Evolutionary conservation across 2,113 vertebrate species (phyloP), one percentile per base, ranked within the genome.

Genomic region (Zapornia atra): DNA sequence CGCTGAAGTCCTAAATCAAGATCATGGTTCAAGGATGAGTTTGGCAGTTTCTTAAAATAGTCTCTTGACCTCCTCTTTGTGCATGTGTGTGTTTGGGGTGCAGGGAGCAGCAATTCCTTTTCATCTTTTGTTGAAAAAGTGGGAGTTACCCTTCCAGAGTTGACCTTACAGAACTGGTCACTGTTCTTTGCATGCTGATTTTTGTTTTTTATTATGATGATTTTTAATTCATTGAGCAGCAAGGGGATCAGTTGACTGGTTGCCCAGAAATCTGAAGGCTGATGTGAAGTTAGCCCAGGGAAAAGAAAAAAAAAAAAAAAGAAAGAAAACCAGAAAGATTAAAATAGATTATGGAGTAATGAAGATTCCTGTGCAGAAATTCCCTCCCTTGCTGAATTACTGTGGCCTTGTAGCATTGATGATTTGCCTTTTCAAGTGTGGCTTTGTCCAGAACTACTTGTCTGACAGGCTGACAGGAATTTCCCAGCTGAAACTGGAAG

Each of bases 11-110:
- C 95, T 97, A 91, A 95, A 76, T 79, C 81, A 95, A 98, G 94
- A 95, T 96, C 93, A 72, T 96, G 87, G 88, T 93, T 97, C 95
- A 96, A 94, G 95, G 95, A 96, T 96, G 92, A 96, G 85, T 95
- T 92, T 96, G 94, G 78, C 96, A 96, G 59, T 95, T 96, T 96
- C 91, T 96, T 95, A 86, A 88, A 64, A 53, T 64, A 84, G 89
- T 97, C 88, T 96, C 90, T 95, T 95, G 94, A 96, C 92, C 75
- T 94, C 94, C 87, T 96, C 86, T 95, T 79, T 97, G 86, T 90
- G 48, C 3, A 15, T 95, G 65, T 61, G 66, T 72, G 75, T 94
- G 84, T 94, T 96, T 95, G 96, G 73, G 95, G 70, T 91, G 61
- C 77, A 95, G 96, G 94, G 88, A 97, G 95, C 92, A 93, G 71